phyloP scores from a whole-genome alignment of 1,140 invertebrate species.

The Lucilia sericata region DNA sequence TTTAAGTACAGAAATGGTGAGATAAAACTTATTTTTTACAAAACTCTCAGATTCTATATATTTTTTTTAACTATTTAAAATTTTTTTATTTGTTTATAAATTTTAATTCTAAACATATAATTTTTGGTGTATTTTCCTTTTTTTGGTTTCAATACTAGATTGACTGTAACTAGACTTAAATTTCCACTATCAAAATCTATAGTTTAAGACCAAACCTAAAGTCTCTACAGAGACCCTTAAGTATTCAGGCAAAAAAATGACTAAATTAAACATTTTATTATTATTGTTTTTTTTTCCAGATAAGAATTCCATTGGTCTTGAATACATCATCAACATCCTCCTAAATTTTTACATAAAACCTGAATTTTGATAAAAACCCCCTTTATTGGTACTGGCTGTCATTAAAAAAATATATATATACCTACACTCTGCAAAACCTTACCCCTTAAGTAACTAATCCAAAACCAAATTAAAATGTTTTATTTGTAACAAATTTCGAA shows the following conservation, averaged over 20 bases:
- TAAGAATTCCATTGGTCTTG: constrained; percentile 36
- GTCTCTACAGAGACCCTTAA: background rate
- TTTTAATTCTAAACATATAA: too few species aligned
- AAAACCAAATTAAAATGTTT: too few species aligned
- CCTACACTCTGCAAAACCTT: too few species aligned
- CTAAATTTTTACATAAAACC: background rate
- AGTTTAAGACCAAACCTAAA: background rate
- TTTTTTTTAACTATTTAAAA: too few species aligned
- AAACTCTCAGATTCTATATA: too few species aligned
- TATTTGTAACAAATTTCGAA: background rate
- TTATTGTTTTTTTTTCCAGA: constrained; percentile 24
- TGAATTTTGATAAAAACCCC: background rate
- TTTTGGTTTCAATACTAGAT: too few species aligned
- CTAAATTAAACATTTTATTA: constrained; percentile 14
- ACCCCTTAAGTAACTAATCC: too few species aligned
- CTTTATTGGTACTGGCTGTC: background rate
- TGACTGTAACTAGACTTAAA: background rate
- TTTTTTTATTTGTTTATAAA: too few species aligned
- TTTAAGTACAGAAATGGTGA: too few species aligned
- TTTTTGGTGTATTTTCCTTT: too few species aligned
- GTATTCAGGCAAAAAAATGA: background rate
- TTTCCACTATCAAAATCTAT: background rate
- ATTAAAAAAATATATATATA: background rate
- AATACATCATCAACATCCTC: constrained; percentile 12
- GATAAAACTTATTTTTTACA: too few species aligned